phyloP scores from a whole-genome alignment of 2,888 invertebrate genomes.

The Pristionchus arcanus region DNA sequence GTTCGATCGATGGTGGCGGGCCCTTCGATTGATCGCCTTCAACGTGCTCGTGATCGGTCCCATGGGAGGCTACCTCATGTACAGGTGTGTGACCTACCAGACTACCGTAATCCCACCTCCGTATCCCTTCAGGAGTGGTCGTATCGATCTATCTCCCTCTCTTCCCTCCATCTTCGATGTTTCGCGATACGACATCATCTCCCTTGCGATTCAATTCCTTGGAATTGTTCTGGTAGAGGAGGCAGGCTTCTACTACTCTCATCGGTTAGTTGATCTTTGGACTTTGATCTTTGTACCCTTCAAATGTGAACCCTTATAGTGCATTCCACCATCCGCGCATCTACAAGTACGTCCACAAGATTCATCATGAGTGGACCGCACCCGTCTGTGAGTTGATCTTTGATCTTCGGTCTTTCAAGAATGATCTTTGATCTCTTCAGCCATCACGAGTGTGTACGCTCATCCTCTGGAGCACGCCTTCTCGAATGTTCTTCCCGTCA shows the following conservation, averaged over 20 bases:
- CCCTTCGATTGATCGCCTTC: slow-evolving; percentile 44
- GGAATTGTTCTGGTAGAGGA: slow-evolving; percentile 86
- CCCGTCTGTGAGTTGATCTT: slow-evolving; percentile 84
- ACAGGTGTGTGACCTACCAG: slow-evolving; percentile 30
- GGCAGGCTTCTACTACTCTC: slow-evolving; percentile 90
- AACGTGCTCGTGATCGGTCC: slow-evolving; percentile 7
- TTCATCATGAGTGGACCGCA: slow-evolving; percentile 92
- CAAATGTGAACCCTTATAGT: slow-evolving; percentile 82
- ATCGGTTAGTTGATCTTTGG: slow-evolving; percentile 83
- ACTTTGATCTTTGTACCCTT: background rate
- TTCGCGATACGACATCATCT: slow-evolving; percentile 83
- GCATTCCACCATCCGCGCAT: slow-evolving; percentile 87
- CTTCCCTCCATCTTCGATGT: slow-evolving; percentile 4
- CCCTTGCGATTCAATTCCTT: slow-evolving; percentile 81
- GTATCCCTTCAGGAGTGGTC: slow-evolving; percentile 81
- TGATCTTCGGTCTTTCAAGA: background rate
- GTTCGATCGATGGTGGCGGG: slow-evolving; percentile 21
- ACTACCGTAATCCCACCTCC: background rate
- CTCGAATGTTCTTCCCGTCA: slow-evolving; percentile 88
- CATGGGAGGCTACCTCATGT: background rate
- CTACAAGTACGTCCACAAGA: slow-evolving; percentile 90
- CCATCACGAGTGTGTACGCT: slow-evolving; percentile 69
- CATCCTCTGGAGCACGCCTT: slow-evolving; percentile 79
- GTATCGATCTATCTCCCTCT: slow-evolving; percentile 86
- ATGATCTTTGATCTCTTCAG: slow-evolving; percentile 59